phyloP scores from a whole-genome alignment of 2,888 invertebrate species.

The Branchinecta sandiegonensis region DNA sequence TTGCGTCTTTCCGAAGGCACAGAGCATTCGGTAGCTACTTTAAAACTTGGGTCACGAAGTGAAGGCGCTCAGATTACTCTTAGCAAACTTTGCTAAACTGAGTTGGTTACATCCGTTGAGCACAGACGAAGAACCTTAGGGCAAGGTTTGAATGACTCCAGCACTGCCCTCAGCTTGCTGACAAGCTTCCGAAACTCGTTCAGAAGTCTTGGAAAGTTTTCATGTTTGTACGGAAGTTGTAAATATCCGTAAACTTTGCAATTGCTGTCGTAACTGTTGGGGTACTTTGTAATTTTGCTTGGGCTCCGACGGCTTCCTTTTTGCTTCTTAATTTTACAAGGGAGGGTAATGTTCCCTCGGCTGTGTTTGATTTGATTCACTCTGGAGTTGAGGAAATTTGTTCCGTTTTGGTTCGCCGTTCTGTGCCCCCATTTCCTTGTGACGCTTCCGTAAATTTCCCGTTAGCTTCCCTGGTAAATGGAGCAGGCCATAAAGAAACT shows the following conservation, averaged over 20 bases:
- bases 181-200: too few species aligned
- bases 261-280: constrained; percentile 6
- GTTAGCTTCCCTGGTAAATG: neutral
- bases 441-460: constrained; percentile 9
- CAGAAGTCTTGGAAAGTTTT: too few species aligned
- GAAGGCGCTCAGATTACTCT: too few species aligned
- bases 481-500: neutral
- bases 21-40: too few species aligned
- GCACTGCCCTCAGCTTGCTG: too few species aligned
- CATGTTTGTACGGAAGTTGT: too few species aligned
- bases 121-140: too few species aligned
- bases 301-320: neutral
- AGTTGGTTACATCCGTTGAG: too few species aligned
- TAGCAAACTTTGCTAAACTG: too few species aligned
- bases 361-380: constrained; percentile 6
- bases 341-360: neutral
- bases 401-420: constrained; percentile 1
- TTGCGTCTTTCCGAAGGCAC: too few species aligned
- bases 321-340: neutral
- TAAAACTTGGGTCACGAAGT: too few species aligned
- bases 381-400: neutral
- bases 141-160: too few species aligned
- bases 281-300: neutral
- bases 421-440: constrained; percentile 2
- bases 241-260: neutral